Conservation (phyloP, 1,140 invertebrate species). For the Drosophila equinoxialis region DNA sequence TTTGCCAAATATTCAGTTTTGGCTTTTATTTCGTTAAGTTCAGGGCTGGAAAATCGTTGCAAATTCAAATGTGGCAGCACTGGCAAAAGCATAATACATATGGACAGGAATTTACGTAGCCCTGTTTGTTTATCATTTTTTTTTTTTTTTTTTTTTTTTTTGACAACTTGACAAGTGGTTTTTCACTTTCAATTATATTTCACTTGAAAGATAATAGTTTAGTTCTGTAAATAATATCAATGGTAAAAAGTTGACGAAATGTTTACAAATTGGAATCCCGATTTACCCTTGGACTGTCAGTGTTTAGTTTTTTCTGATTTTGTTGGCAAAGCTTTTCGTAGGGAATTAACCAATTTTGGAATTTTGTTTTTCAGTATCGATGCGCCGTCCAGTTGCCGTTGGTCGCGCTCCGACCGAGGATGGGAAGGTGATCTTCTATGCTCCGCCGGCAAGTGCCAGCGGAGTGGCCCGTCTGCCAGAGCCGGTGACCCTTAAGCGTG, state of each 20-base stretch:
- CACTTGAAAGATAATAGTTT: too few species aligned
- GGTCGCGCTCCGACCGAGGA: conserved; percentile 72
- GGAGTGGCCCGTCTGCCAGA: conserved; percentile 48
- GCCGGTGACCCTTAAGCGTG: conserved; percentile 60
- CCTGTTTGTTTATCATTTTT: too few species aligned
- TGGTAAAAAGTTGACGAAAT: background rate
- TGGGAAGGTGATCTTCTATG: conserved; percentile 81
- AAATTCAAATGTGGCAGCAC: too few species aligned
- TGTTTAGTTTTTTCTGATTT: background rate
- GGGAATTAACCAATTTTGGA: conserved; percentile 28
- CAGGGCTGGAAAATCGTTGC: too few species aligned
- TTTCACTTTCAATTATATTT: too few species aligned
- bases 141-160: too few species aligned
- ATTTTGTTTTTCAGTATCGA: conserved; percentile 49
- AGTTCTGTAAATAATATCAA: background rate
- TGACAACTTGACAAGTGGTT: too few species aligned
- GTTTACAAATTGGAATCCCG: background rate
- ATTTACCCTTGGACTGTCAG: conserved; percentile 56
- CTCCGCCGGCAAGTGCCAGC: conserved; percentile 69
- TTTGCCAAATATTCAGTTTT: too few species aligned
- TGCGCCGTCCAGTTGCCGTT: conserved; percentile 74
- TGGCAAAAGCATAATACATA: too few species aligned
- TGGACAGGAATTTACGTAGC: too few species aligned
- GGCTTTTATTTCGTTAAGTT: too few species aligned
- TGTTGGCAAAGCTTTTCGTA: background rate